These are phyloP conservation scores for Labeo rohita DNA, from an alignment of 2,113 vertebrate genomes.

Conservation along the genomic window DNA sequence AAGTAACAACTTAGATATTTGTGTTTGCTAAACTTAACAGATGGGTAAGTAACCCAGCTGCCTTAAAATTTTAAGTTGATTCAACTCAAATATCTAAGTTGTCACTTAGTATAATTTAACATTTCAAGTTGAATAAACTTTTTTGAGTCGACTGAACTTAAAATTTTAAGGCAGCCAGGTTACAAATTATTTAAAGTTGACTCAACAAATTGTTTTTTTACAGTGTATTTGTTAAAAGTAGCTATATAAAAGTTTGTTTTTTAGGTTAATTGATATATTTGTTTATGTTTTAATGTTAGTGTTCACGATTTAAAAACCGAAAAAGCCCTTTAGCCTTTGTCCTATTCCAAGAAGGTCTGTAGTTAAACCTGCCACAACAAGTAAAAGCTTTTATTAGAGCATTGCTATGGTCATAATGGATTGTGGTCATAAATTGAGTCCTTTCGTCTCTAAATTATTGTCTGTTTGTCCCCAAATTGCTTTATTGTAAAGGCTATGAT, in stretches of 20 bases:
- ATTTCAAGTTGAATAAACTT: no score
- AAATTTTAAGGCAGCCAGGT: no score
- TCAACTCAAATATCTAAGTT: no score
- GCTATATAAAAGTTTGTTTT: background rate
- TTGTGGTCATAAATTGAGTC: background rate
- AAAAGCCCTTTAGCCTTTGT: background rate
- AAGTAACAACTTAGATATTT: no score
- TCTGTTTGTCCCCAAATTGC: constrained; percentile 13
- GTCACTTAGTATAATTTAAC: no score
- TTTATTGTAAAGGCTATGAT: background rate
- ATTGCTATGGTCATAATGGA: background rate
- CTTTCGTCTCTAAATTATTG: background rate
- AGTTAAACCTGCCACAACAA: background rate
- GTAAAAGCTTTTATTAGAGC: background rate
- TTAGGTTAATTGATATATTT: background rate
- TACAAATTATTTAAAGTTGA: no score
- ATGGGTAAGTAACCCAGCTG: no score
- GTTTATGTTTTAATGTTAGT: background rate
- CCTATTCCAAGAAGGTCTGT: background rate
- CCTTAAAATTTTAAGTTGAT: no score
- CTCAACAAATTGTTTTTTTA: no score
- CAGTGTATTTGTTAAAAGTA: background rate
- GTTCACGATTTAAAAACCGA: background rate
- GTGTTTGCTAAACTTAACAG: no score
- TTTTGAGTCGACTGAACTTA: no score